Base-by-base conservation (phyloP, 2,888 invertebrate genomes). In the Biston stratarius region DNA sequence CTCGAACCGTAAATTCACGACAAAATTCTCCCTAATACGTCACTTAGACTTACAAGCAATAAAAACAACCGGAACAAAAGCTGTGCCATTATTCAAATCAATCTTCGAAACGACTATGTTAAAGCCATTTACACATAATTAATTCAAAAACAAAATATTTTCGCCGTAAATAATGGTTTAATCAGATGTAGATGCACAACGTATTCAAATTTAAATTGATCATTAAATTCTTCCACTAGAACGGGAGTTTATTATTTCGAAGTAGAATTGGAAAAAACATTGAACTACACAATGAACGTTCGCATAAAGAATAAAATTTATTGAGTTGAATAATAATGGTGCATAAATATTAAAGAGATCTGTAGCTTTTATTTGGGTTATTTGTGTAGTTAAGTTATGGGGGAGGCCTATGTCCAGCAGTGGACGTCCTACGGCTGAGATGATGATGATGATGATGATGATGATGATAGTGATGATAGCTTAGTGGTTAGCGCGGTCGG, bases 151-250 rank as follows among this genome's bases (percentile, higher is more conserved):
- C 62, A 69, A 70, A 68, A 70, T 75, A 72, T 71, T 73, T 68
- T 61, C 64, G 52, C 67, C 65, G 63, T 67, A 62, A 74, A 72
- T 72, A 68, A 73, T 66, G 48, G 52, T 66, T 70, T 70, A 70
- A 74, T 70, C 73, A 65, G 59, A 62, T 70, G 68, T 60, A 69
- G 57, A 70, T 69, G 70, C 72, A 71, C 58, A 65, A 33, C 48
- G 63, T 73, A 68, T 69, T 56, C 65, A 58, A 66, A 74, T 71
- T 64, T 66, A 56, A 72, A 73, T 74, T 60, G 69, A 71, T 76
- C 76, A 77, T 77, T 77, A 74, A 73, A 72, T 68, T 72, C 64
- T 75, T 77, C 69, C 74, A 67, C 66, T 64, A 67, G 70, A 70
- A 15, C 61, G 68, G 56, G 24, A 55, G 57, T 70, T 60, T 38